Evolutionary conservation across 2,113 vertebrate genomes (phyloP).

Genomic region (Platysteira castanea): DNA sequence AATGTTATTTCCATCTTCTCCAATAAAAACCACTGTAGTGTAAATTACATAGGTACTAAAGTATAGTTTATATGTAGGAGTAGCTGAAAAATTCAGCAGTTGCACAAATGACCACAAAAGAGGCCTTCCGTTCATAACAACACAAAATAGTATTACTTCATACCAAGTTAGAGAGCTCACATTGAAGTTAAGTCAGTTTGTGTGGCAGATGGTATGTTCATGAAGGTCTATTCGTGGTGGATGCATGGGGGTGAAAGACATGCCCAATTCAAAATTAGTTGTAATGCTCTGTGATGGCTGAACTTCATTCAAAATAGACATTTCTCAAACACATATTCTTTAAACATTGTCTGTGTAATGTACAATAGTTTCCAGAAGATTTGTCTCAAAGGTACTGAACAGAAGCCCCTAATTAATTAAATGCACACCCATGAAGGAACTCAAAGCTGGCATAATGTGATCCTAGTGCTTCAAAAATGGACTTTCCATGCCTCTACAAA

Average conservation of each 20-base stretch:
- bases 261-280: not conserved
- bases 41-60: not conserved
- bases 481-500: not conserved
- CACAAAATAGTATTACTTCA: not conserved
- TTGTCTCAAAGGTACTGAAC: not conserved
- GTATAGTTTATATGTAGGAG: not conserved
- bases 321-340: not conserved
- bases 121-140: not conserved
- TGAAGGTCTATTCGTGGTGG: not conserved
- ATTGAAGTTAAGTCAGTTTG: not conserved
- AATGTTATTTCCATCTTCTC: constrained; percentile 8
- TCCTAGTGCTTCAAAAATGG: not conserved
- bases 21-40: not conserved
- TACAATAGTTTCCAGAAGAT: not conserved
- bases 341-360: not conserved
- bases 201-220: not conserved
- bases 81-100: not conserved
- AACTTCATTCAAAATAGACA: not conserved
- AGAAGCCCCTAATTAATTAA: not conserved
- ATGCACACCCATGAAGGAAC: not conserved
- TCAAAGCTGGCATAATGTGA: not conserved
- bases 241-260: not conserved
- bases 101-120: not conserved
- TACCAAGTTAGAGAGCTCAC: not conserved
- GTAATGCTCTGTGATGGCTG: not conserved